Evolutionary conservation across 2,797 vertebrate species (phyloP).

Genomic region (Gymnoscopelus microlampas): DNA sequence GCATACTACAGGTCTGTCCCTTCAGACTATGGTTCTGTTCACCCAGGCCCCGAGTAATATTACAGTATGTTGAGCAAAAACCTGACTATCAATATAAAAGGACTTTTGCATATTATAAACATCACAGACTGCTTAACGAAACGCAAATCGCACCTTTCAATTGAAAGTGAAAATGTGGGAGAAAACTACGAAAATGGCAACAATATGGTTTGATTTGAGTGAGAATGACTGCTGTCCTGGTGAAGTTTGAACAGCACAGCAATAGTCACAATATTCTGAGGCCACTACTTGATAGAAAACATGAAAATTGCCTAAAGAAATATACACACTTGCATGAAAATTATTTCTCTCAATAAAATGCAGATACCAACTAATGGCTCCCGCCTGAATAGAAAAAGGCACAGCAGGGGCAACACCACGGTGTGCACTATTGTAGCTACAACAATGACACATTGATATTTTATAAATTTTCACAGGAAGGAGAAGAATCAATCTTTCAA

Average conservation of each 20-base stretch:
- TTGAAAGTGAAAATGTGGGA: slow-evolving; percentile 13
- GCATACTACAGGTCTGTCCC: too few relatives aligned
- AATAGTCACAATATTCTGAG: slow-evolving; percentile 18
- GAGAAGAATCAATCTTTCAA: slow-evolving; percentile 34
- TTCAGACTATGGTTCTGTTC: slow-evolving; percentile 33
- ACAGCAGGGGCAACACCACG: slow-evolving; percentile 62
- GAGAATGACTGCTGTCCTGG: slow-evolving; percentile 32
- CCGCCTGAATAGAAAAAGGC: slow-evolving; percentile 71
- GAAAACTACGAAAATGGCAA: slow-evolving; percentile 12
- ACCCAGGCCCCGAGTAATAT: not conserved
- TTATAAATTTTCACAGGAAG: slow-evolving; percentile 67
- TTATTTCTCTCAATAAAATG: slow-evolving; percentile 77
- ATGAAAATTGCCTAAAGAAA: slow-evolving; percentile 43
- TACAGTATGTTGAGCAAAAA: too few relatives aligned
- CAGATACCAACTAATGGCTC: slow-evolving; percentile 79
- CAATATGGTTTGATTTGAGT: slow-evolving; percentile 19
- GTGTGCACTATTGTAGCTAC: slow-evolving; percentile 70
- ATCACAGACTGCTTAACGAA: too few relatives aligned
- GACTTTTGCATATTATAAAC: too few relatives aligned
- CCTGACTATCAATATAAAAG: too few relatives aligned
- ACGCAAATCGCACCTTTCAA: too few relatives aligned
- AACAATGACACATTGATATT: slow-evolving; percentile 66
- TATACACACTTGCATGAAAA: slow-evolving; percentile 67
- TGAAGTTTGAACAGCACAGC: slow-evolving; percentile 45
- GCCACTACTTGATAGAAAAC: slow-evolving; percentile 58